Evolutionary conservation across 1,140 invertebrate genomes (phyloP).

Genomic region (Matsumurasca onukii): DNA sequence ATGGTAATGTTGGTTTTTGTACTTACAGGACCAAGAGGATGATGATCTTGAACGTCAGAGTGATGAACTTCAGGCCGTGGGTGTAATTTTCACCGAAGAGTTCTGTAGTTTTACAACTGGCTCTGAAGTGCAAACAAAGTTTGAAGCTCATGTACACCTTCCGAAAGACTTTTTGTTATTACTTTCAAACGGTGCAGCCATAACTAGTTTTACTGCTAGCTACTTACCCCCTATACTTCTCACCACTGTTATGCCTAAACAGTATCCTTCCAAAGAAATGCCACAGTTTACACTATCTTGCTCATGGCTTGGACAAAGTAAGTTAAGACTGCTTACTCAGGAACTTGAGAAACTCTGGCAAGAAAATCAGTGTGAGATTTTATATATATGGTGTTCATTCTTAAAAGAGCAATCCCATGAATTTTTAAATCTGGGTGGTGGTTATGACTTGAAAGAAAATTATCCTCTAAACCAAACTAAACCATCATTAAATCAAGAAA

Average conservation of each 20-base stretch:
- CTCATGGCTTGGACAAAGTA: neutral
- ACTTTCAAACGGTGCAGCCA: neutral
- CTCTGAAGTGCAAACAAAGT: constrained; percentile 12
- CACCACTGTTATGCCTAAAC: neutral
- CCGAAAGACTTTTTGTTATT: neutral
- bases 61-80: constrained; percentile 16
- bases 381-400: constrained; percentile 37
- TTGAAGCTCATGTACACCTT: constrained; percentile 14
- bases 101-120: constrained; percentile 28
- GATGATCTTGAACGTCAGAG: constrained; percentile 2
- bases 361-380: constrained; percentile 33
- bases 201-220: neutral
- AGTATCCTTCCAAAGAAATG: neutral
- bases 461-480: neutral
- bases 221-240: constrained; percentile 7
- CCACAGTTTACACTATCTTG: constrained; percentile 9
- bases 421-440: constrained; percentile 7
- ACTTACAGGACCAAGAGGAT: too few species aligned
- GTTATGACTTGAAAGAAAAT: constrained; percentile 15
- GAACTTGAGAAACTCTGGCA: constrained; percentile 36
- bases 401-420: constrained; percentile 32
- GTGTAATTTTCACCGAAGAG: constrained; percentile 25
- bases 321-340: neutral
- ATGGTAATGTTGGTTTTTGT: too few species aligned
- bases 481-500: neutral